Evolutionary conservation across 2,113 vertebrate genomes (phyloP).

Genomic region (Pelusios castaneus): DNA sequence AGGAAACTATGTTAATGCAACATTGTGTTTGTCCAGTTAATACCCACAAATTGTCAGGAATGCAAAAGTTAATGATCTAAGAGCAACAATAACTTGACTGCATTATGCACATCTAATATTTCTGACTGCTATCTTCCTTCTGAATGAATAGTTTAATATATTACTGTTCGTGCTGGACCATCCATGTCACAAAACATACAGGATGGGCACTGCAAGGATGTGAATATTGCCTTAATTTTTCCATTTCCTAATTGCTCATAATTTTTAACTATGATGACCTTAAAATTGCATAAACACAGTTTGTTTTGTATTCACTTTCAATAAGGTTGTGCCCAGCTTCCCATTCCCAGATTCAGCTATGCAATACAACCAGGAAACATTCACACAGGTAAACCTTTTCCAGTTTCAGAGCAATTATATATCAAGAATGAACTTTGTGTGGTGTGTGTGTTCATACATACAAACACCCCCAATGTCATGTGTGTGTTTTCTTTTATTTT

Average conservation of each 20-base stretch:
- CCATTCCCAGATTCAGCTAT: not conserved
- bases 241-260: not conserved
- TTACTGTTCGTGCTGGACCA: not conserved
- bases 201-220: not conserved
- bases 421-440: rapidly evolving
- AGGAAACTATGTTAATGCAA: not conserved
- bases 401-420: not conserved
- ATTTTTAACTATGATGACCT: not conserved
- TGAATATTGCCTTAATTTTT: not conserved
- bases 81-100: not conserved
- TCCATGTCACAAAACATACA: not conserved
- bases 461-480: too few relatives aligned
- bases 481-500: not conserved
- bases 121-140: not conserved
- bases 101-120: rapidly evolving
- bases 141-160: not conserved
- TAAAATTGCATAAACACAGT: not conserved
- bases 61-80: not conserved
- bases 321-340: not conserved
- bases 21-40: not conserved
- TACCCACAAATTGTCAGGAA: not conserved
- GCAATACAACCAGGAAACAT: not conserved
- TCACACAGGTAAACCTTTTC: not conserved
- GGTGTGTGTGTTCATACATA: not conserved
- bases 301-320: slow-evolving; percentile 28